Evolutionary conservation across 1,140 invertebrate genomes (phyloP).

Genomic region (Dysdera silvatica): DNA sequence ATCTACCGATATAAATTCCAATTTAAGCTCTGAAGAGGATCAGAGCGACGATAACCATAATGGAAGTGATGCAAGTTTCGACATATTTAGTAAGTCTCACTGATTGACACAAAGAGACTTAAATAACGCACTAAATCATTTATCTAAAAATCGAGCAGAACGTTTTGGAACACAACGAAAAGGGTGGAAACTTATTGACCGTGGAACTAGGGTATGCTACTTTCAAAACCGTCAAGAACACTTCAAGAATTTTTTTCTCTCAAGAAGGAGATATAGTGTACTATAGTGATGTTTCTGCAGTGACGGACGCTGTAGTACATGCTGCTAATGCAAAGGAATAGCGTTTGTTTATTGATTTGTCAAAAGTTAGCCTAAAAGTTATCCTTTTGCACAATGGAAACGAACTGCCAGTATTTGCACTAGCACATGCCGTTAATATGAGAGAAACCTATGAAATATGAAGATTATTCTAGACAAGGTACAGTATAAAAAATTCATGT

Average conservation of each 20-base stretch:
- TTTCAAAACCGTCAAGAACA: background rate
- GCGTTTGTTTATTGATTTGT: slow-evolving; percentile 28
- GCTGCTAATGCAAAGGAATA: background rate
- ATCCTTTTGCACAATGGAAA: slow-evolving; percentile 28
- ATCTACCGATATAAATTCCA: background rate
- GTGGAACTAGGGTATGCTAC: background rate
- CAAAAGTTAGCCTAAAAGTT: slow-evolving; percentile 29
- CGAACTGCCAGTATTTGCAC: slow-evolving; percentile 8
- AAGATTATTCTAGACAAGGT: no score
- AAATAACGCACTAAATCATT: background rate
- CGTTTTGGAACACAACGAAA: background rate
- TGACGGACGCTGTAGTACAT: background rate
- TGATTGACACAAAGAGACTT: background rate
- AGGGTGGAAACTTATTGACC: background rate
- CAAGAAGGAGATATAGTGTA: background rate
- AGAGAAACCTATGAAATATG: no score
- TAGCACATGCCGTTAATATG: background rate
- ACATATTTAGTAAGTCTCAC: background rate
- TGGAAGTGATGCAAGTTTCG: background rate
- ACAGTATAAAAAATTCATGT: no score
- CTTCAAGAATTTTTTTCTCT: background rate
- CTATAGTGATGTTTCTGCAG: background rate
- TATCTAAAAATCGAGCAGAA: background rate
- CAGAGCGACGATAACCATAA: background rate
- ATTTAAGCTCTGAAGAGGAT: background rate